Base-by-base conservation (phyloP, 1,140 invertebrate genomes). In the Colletes gigas region DNA sequence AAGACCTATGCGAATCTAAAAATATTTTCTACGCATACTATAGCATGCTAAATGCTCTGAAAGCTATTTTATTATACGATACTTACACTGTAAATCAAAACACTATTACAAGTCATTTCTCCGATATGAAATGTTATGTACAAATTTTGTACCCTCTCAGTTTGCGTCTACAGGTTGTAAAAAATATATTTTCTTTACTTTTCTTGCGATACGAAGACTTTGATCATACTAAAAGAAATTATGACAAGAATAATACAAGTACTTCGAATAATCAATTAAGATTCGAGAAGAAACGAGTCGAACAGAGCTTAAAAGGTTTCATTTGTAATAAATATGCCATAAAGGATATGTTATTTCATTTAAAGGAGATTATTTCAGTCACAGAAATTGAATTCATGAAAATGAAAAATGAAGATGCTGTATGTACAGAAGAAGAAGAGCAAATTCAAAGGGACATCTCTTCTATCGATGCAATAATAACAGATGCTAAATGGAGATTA, bases 121-220 rank as follows among this genome's bases (percentile, higher is more conserved):
- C 44, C 2, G 82, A 90, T 14, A 88, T 91, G 84, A 72, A 82
- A 68, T 76, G 65, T 54, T 55, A 87, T 8, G 47, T 92, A 21
- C 83, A 87, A 59, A 66, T 55, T 4, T 78, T 92, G 44, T 80
- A 78, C 54, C 88, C 91, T 1, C 44, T 92, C 1, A 59, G 69
- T 30, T 67, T 88, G 15, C 85, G 90, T 67, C 50, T 92, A 4
- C 88, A 92, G 57, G 85, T 87, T 1, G 88, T 93, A 15, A 86
- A 91, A 63, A 90, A 91, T 82, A 88, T 92, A 76, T 92, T 92
- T 68, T 89, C 88, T 4, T 88, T 93, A 67, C 67, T 93, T n/a
- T 92, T 93, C 52, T 70, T 93, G 9, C 83, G 87, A 21, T 63
- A 90, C 15, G 90, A 91, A 30, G 85, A 93, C 66, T 92, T 93